Conservation (phyloP, 2,888 invertebrate genomes). For the Dascillus cervinus region DNA sequence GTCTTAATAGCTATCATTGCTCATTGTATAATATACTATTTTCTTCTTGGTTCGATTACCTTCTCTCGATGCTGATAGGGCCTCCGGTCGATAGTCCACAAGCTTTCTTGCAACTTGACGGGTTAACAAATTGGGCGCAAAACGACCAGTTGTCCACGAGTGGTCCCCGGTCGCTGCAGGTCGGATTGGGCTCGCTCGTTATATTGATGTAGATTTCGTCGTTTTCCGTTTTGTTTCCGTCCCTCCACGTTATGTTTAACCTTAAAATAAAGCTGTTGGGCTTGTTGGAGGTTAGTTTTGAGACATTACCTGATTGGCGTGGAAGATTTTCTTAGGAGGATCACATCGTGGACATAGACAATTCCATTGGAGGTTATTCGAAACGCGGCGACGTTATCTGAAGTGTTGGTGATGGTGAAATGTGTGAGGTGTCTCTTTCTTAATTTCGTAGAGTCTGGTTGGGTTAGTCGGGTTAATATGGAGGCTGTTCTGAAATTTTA, state of each 20-base stretch:
- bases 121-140: slow-evolving; percentile 48
- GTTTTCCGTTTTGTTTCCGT: slow-evolving; percentile 21
- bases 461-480: slow-evolving; percentile 42
- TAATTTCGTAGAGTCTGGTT: slow-evolving; percentile 36
- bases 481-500: slow-evolving; percentile 40
- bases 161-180: slow-evolving; percentile 27
- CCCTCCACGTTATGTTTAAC: slow-evolving; percentile 42
- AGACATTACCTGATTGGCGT: too few relatives aligned
- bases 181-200: slow-evolving; percentile 28
- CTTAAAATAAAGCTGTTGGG: too few relatives aligned
- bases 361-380: slow-evolving; percentile 51
- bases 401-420: slow-evolving; percentile 9
- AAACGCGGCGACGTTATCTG: slow-evolving; percentile 40
- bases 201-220: slow-evolving; percentile 35
- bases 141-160: slow-evolving; percentile 28
- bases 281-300: too few relatives aligned
- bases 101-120: slow-evolving; percentile 44
- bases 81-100: slow-evolving; percentile 51
- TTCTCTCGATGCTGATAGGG: slow-evolving; percentile 22
- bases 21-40: too few relatives aligned
- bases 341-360: slow-evolving; percentile 47
- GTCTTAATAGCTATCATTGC: too few relatives aligned
- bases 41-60: slow-evolving; percentile 21
- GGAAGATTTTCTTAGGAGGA: slow-evolving; percentile 40
- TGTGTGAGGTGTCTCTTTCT: slow-evolving; percentile 20